Conservation (phyloP, 2,797 vertebrate species). For the Columba guinea region DNA sequence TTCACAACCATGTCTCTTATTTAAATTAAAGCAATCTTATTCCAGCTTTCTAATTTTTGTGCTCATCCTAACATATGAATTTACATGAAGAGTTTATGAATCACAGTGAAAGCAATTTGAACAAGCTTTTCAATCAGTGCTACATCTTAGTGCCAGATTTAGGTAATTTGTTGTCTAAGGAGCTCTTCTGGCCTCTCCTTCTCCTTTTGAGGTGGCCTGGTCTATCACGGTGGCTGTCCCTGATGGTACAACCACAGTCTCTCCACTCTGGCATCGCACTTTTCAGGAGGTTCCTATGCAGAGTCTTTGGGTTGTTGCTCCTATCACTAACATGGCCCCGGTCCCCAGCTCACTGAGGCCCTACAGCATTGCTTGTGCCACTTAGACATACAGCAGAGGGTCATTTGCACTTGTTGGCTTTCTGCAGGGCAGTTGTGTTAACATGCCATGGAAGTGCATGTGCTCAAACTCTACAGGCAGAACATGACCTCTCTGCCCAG, state of each 20-base stretch:
- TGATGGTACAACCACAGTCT: not conserved
- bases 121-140: slow-evolving; percentile 77
- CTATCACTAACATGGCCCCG: no score
- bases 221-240: not conserved
- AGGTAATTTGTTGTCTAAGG: slow-evolving; percentile 68
- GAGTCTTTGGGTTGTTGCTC: fast-evolving
- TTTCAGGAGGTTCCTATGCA: not conserved
- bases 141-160: slow-evolving; percentile 72
- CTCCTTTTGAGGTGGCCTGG: not conserved
- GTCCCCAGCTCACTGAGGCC: not conserved
- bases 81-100: slow-evolving; percentile 79
- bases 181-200: slow-evolving; percentile 45
- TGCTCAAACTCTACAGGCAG: not conserved
- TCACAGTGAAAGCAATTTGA: slow-evolving; percentile 75
- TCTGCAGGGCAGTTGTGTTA: not conserved
- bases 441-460: fast-evolving
- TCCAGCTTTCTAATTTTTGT: slow-evolving; percentile 76
- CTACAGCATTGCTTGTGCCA: fast-evolving
- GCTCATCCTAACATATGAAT: slow-evolving; percentile 74
- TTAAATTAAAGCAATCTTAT: slow-evolving; percentile 81
- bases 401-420: not conserved
- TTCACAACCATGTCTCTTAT: slow-evolving; percentile 79
- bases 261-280: not conserved
- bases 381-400: not conserved
- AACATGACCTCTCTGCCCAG: not conserved